Conservation (phyloP, 2,888 invertebrate species). For the Taphrorychus bicolor region DNA sequence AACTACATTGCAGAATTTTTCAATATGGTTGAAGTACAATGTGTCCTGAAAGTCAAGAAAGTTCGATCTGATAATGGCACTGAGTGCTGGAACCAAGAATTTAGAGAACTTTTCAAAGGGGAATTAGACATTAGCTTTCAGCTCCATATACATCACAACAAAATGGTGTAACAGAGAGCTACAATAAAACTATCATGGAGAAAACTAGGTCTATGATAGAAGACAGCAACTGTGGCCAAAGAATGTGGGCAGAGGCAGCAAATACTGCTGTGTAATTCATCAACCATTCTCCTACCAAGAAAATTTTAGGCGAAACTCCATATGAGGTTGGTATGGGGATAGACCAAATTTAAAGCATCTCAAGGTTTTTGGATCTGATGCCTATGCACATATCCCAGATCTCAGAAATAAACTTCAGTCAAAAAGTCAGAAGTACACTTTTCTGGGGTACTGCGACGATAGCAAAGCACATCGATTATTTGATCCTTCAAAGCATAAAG, state of each 20-base stretch:
- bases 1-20: no score
- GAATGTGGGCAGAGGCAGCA: no score
- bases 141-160: slow-evolving; percentile 35
- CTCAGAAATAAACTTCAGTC: no score
- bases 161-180: slow-evolving; percentile 33
- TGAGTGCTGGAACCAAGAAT: slow-evolving; percentile 23
- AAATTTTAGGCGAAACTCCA: no score
- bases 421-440: no score
- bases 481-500: not conserved
- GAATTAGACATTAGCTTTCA: slow-evolving; percentile 16
- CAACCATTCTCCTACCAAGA: no score
- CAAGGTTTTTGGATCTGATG: slow-evolving; percentile 28
- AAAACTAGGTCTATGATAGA: slow-evolving; percentile 25
- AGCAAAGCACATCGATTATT: not conserved
- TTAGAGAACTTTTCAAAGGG: slow-evolving; percentile 12
- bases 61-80: slow-evolving; percentile 21
- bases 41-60: slow-evolving; percentile 24
- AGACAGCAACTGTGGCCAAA: no score
- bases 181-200: slow-evolving; percentile 37
- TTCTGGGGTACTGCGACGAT: not conserved
- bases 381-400: no score
- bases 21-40: no score
- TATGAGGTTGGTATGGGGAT: slow-evolving; percentile 18
- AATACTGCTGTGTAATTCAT: no score
- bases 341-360: slow-evolving; percentile 25